Evolutionary conservation across 1,140 invertebrate species (phyloP).

Genomic region (Temnothorax curvispinosus): DNA sequence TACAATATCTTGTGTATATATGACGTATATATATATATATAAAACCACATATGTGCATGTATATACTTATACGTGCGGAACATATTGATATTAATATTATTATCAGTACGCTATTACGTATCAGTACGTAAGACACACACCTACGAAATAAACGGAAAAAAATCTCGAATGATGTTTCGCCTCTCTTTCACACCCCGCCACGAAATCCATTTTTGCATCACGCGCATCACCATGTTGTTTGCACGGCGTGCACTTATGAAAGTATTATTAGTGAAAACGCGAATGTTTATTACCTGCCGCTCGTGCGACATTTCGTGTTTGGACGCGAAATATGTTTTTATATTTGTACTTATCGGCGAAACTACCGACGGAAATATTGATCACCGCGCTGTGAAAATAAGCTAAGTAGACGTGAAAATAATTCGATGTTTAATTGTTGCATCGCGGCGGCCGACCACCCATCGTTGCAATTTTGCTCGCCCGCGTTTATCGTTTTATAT

Average conservation of each 20-base stretch:
- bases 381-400: slow-evolving; percentile 44
- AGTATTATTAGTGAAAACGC: slow-evolving; percentile 54
- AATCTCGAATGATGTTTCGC: slow-evolving; percentile 61
- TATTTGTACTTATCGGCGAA: slow-evolving; percentile 35
- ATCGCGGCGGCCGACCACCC: neutral
- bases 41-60: slow-evolving; percentile 8
- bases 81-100: slow-evolving; percentile 69
- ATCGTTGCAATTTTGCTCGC: slow-evolving; percentile 2
- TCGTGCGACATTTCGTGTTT: neutral
- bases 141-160: slow-evolving; percentile 80
- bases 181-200: slow-evolving; percentile 26
- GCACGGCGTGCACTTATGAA: slow-evolving; percentile 20
- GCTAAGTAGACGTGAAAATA: slow-evolving; percentile 60
- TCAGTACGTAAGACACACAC: slow-evolving; percentile 64
- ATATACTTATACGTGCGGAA: slow-evolving; percentile 35
- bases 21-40: slow-evolving; percentile 32
- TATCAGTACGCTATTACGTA: slow-evolving; percentile 64
- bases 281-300: slow-evolving; percentile 54
- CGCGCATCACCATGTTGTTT: slow-evolving; percentile 6
- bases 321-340: slow-evolving; percentile 68
- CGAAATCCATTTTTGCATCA: slow-evolving; percentile 13
- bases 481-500: neutral
- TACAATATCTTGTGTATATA: slow-evolving; percentile 58
- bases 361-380: slow-evolving; percentile 51
- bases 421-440: slow-evolving; percentile 61